These are phyloP conservation scores for Syngnathus typhle DNA, from an alignment of 2,113 vertebrate species.

Conservation along the genomic window DNA sequence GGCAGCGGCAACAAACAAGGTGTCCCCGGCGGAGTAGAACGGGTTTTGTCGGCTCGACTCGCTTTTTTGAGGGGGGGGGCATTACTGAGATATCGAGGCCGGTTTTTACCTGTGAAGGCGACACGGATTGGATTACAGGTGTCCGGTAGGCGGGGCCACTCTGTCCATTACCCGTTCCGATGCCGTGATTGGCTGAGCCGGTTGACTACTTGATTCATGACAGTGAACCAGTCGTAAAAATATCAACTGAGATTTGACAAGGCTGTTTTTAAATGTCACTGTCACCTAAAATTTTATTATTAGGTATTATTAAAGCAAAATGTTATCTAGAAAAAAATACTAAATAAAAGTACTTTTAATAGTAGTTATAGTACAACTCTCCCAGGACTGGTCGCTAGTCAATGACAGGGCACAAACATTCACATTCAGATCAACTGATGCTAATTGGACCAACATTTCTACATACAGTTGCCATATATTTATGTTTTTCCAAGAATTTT, in stretches of 20 bases:
- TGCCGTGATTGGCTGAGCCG: constrained; percentile 53
- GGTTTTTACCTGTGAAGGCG: constrained; percentile 77
- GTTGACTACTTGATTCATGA: constrained; percentile 24
- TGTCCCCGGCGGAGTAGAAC: constrained; percentile 75
- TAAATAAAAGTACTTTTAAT: too few relatives aligned
- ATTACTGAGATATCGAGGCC: constrained; percentile 71
- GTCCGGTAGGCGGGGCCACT: constrained; percentile 45
- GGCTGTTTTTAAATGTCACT: background rate
- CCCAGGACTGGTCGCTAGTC: too few relatives aligned
- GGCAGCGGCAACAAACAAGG: constrained; percentile 69
- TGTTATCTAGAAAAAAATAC: background rate
- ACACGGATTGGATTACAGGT: constrained; percentile 77
- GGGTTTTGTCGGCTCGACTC: constrained; percentile 93
- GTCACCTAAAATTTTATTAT: background rate
- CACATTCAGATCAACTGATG: too few relatives aligned
- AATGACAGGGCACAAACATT: too few relatives aligned
- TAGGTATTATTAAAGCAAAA: background rate
- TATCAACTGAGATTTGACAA: constrained; percentile 28
- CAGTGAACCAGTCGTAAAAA: constrained; percentile 9
- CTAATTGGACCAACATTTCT: too few relatives aligned
- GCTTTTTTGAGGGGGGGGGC: constrained; percentile 76
- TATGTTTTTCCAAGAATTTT: background rate
- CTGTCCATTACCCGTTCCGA: constrained; percentile 40
- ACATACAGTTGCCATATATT: too few relatives aligned
- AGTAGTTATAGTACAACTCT: too few relatives aligned